Percentiles rank a stretch among this genome's conserved stretches.
Evolutionary conservation across 2,797 vertebrate genomes (phyloP).

Genomic region (Enoplosus armatus): DNA sequence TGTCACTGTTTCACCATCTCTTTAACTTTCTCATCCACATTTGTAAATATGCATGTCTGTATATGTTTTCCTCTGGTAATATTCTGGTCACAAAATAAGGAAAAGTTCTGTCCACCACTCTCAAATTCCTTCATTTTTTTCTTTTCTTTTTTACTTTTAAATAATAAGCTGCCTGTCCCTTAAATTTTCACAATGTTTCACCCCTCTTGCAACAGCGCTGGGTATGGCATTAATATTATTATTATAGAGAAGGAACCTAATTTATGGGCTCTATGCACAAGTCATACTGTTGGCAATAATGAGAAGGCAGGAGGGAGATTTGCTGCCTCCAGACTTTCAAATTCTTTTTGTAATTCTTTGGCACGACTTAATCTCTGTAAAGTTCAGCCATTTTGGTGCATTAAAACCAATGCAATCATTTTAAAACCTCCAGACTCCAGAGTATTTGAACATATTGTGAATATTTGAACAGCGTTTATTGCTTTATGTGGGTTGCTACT

Average conservation of each 20-base stretch:
- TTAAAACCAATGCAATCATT: conserved; percentile 49
- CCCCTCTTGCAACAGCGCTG: conserved; percentile 34
- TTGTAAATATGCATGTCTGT: conserved; percentile 44
- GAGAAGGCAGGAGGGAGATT: conserved; percentile 62
- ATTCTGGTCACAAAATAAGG: not conserved
- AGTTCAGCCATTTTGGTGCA: conserved; percentile 56
- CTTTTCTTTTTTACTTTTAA: not conserved
- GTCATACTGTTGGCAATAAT: conserved; percentile 55
- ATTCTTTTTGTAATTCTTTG: conserved; percentile 63
- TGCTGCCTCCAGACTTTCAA: conserved; percentile 56
- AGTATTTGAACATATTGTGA: conserved; percentile 56
- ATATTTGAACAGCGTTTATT: conserved; percentile 50
- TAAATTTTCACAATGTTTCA: conserved; percentile 26
- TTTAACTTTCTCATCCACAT: conserved; percentile 43
- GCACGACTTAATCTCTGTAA: conserved; percentile 55
- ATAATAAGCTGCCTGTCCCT: conserved; percentile 12
- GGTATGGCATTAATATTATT: conserved; percentile 38
- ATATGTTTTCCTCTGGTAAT: conserved; percentile 16
- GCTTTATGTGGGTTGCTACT: conserved; percentile 30
- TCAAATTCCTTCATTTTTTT: not conserved
- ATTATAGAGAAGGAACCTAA: conserved; percentile 48
- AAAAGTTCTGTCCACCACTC: not conserved
- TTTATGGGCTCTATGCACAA: conserved; percentile 55
- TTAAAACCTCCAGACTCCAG: conserved; percentile 33
- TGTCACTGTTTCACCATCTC: conserved; percentile 61